These are phyloP conservation scores for Desoria tigrina DNA, from an alignment of 2,888 invertebrate genomes.

Conservation along the genomic window DNA sequence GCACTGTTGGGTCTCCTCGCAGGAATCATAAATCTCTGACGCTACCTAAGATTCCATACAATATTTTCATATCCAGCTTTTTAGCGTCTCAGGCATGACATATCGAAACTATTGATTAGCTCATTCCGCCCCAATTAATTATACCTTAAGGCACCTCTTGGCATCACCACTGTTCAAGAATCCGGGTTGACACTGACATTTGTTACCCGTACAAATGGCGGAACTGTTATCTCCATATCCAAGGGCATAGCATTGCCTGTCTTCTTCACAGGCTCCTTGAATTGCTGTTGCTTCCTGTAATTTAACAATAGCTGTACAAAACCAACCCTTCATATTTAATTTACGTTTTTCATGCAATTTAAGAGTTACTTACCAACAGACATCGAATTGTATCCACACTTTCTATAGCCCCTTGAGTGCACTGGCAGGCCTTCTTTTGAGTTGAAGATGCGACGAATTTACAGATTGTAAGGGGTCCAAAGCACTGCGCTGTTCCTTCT, in stretches of 20 bases:
- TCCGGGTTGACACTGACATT: background rate
- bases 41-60: background rate
- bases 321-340: too few relatives aligned
- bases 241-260: background rate
- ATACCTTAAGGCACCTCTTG: too few relatives aligned
- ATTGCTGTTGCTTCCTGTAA: background rate
- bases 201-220: background rate
- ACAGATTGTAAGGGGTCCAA: background rate
- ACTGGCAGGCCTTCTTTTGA: background rate
- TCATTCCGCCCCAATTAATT: too few relatives aligned
- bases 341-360: too few relatives aligned
- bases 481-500: background rate
- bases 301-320: too few relatives aligned
- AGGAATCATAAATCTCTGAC: background rate
- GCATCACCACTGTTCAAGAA: background rate
- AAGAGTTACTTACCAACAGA: background rate
- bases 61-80: too few relatives aligned
- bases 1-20: conserved; percentile 7
- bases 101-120: too few relatives aligned
- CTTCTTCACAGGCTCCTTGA: background rate
- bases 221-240: background rate
- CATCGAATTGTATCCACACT: background rate
- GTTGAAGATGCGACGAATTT: too few relatives aligned
- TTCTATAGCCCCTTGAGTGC: background rate
- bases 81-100: too few relatives aligned